Base-by-base conservation (phyloP, 92 coral and sea anemone genomes). In the Zoanthus sociatus region DNA sequence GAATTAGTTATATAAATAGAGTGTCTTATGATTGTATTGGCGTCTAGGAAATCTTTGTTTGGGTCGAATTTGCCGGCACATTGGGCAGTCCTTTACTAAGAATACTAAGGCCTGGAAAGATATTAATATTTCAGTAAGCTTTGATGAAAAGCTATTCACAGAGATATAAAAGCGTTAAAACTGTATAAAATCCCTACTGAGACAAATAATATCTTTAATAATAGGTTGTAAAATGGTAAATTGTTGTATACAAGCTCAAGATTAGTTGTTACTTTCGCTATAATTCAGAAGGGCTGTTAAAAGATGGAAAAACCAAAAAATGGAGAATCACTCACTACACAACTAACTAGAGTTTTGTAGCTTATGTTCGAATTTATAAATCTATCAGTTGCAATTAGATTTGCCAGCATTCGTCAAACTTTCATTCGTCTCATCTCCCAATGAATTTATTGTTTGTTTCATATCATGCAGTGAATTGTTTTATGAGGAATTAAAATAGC, bases 71-170 rank as follows among this genome's bases (percentile, higher is more conserved):
- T 66, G 45, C 76, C 42, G 16, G 85, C 75, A 81, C 56, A 55
- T 81, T 81, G 56, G 47, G 79, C 60, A 71, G 70, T 10, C 71
- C 12, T 50, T 14, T 60, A 18, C 79, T 73, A 71, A n/a, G 87
- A 84, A 79, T 47, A 73, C 83, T 87, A 91, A 83, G 86, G 77
- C 86, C 66, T 73, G 87, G 86, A 51, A 84, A 73, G 63, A 10
- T 78, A 88, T 91, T 83, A 88, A 91, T 91, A 88, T 91, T 91
- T 91, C 58, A 91, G 86, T 84, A 91, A 77, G 85, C 82, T 75
- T 53, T 51, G 93, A 83, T 83, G 89, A 88, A 77, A 71, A 78
- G 76, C 77, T 87, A 84, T 88, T 91, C 83, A 84, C 93, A 33
- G 81, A 72, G 63, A 77, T 14, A 37, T 42, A 81, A 76, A 53